Base-by-base conservation (phyloP, 2,888 invertebrate genomes). In the Tanypteryx hageni region DNA sequence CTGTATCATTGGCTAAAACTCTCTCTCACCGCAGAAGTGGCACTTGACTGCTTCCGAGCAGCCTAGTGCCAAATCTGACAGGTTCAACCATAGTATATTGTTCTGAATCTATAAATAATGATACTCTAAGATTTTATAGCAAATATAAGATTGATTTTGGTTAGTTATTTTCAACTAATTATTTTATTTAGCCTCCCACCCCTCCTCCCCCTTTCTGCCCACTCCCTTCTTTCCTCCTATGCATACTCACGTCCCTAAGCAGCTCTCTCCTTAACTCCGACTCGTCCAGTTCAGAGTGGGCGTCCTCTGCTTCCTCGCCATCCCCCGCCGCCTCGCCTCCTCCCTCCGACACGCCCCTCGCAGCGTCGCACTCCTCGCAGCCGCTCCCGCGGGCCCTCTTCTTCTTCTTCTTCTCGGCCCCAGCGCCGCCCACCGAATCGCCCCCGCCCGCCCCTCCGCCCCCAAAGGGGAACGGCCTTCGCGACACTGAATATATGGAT, bases 231-330 rank as follows among this genome's bases (percentile, higher is more conserved):
- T n/a, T n/a, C n/a, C n/a, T n/a, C n/a, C n/a, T n/a, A n/a, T n/a
- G n/a, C 1, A 44, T 92, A 96, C 97, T 96, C 95, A 98, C 98
- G 95, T 98, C 98, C 95, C 97, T 97, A 94, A 98, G 96, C 94
- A 98, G 95, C 95, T 97, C 97, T 94, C 97, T 95, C 93, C 97
- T 96, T 94, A 97, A 96, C 94, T 98, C 97, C 64, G 97, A 97
- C 95, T 98, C 98, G 95, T 98, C 98, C 93, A 96, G 95, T 94
- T 98, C 98, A 92, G 98, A 98, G 9, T 92, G 93, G 84, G 93
- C 92, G 92, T 93, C 93, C 18, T 93, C 92, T 8, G 76, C 92
- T 58, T 92, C 92, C 16, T 92, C 89, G 57, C 18, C 57, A 22
- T 57, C 58, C 11, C 31, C 59, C 22, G 44, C 83, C 56, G 44